Percentiles rank a stretch among this genome's conserved stretches.
Evolutionary conservation across 2,113 vertebrate species (phyloP).

Genomic region (Scalopus aquaticus): DNA sequence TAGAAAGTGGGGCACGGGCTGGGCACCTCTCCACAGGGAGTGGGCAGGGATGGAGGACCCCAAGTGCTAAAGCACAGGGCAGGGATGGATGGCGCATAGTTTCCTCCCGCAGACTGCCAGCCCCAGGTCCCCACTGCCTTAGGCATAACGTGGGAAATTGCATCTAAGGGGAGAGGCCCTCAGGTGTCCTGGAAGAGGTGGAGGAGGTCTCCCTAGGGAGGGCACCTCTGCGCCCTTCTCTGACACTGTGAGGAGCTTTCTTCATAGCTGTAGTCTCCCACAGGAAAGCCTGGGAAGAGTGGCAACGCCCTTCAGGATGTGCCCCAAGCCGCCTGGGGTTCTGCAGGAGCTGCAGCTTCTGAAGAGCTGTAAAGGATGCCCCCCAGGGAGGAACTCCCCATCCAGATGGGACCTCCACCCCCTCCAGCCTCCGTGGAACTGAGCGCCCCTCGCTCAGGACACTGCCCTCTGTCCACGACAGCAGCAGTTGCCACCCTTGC

Average conservation of each 20-base stretch:
- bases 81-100: rapidly evolving
- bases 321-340: neutral
- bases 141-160: neutral
- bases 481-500: neutral
- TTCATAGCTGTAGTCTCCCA: no score
- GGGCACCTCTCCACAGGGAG: neutral
- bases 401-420: neutral
- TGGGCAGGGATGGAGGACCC: neutral
- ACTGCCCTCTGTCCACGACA: neutral
- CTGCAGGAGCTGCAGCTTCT: neutral
- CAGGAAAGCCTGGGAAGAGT: neutral
- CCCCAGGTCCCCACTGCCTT: neutral
- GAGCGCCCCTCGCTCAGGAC: neutral
- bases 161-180: no score
- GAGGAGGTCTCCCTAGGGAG: neutral
- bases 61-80: no score
- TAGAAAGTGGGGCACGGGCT: neutral
- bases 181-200: neutral
- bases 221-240: neutral
- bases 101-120: rapidly evolving
- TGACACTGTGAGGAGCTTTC: neutral
- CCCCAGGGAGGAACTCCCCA: neutral
- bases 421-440: neutral
- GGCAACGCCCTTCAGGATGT: neutral
- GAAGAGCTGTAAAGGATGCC: neutral